These are phyloP conservation scores for Drosophila parabipectinata DNA, from an alignment of 1,140 invertebrate genomes.

Conservation along the genomic window DNA sequence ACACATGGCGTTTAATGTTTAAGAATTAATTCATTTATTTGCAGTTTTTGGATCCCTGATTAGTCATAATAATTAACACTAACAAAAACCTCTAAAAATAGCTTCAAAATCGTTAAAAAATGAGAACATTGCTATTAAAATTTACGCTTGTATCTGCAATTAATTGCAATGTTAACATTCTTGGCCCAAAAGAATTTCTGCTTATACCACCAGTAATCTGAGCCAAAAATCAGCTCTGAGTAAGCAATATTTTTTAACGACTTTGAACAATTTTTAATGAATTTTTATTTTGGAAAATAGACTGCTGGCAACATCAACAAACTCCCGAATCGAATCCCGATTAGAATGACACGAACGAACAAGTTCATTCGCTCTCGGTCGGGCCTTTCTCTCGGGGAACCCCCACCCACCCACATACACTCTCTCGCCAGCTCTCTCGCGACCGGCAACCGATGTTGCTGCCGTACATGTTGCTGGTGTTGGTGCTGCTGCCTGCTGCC, in stretches of 20 bases:
- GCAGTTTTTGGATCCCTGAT: too few species aligned
- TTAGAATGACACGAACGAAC: constrained; percentile 22
- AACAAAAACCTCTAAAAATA: neutral
- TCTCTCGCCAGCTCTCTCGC: too few species aligned
- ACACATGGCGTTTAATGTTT: too few species aligned
- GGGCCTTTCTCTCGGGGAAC: neutral
- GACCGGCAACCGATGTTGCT: constrained; percentile 16
- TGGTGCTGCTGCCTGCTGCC: constrained; percentile 8
- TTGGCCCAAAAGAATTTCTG: neutral
- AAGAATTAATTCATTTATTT: neutral
- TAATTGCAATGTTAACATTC: constrained; percentile 18
- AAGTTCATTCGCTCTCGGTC: constrained; percentile 6
- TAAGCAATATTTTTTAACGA: neutral
- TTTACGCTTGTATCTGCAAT: neutral
- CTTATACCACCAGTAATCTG: neutral
- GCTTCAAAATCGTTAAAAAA: too few species aligned
- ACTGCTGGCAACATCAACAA: constrained; percentile 22
- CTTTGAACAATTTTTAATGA: neutral
- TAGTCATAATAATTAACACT: too few species aligned
- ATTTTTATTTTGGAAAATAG: neutral
- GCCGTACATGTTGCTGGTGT: constrained; percentile 5
- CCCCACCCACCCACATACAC: too few species aligned
- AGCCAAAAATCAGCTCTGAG: neutral
- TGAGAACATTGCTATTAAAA: neutral
- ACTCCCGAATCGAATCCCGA: constrained; percentile 16